These are phyloP conservation scores for Orthosia incerta DNA, from an alignment of 2,888 invertebrate genomes.

Conservation along the genomic window DNA sequence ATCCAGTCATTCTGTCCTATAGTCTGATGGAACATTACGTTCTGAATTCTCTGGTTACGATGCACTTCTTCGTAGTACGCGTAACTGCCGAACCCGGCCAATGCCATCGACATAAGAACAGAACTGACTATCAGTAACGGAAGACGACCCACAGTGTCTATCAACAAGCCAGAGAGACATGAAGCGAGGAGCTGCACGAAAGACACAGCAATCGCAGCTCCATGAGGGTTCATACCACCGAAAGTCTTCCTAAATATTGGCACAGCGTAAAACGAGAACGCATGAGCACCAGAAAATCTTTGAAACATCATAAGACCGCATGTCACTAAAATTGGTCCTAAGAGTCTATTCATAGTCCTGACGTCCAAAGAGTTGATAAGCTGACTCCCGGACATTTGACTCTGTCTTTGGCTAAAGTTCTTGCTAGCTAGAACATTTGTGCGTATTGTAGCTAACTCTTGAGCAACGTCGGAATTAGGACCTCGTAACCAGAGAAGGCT, in stretches of 20 bases:
- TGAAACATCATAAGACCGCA: slow-evolving; percentile 97
- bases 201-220: slow-evolving; percentile 96
- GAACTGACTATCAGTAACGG: slow-evolving; percentile 96
- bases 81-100: slow-evolving; percentile 96
- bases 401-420: slow-evolving; percentile 88
- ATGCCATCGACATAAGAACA: slow-evolving; percentile 96
- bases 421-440: slow-evolving; percentile 92
- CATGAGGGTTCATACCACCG: slow-evolving; percentile 95
- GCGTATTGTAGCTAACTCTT: slow-evolving; percentile 93
- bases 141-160: slow-evolving; percentile 96
- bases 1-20: slow-evolving; percentile 95
- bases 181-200: slow-evolving; percentile 96
- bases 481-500: slow-evolving; percentile 96
- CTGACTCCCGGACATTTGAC: slow-evolving; percentile 85
- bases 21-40: slow-evolving; percentile 88
- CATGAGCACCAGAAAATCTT: slow-evolving; percentile 95
- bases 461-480: slow-evolving; percentile 94
- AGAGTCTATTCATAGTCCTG: slow-evolving; percentile 86
- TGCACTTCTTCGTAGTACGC: slow-evolving; percentile 95
- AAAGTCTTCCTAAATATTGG: slow-evolving; percentile 96
- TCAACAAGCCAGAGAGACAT: slow-evolving; percentile 94
- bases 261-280: slow-evolving; percentile 96
- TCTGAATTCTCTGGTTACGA: slow-evolving; percentile 89
- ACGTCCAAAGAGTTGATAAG: slow-evolving; percentile 85
- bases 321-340: slow-evolving; percentile 95